Evolutionary conservation across 2,888 invertebrate genomes (phyloP), one percentile per base, ranked within the genome.

Genomic region (Anodontia alba): DNA sequence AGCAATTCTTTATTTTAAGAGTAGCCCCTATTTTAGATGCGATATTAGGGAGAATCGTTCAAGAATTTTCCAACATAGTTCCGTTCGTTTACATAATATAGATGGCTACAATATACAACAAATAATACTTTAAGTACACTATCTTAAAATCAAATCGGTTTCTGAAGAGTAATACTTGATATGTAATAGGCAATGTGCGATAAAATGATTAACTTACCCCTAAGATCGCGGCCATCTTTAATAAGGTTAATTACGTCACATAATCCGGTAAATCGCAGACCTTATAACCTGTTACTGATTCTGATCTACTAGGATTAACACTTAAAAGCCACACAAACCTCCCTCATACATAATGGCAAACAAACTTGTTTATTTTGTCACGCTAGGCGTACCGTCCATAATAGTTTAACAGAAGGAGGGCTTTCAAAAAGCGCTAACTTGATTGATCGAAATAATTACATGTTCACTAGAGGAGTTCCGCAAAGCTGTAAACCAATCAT

Each of bases 121-220:
- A n/a, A n/a, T n/a, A n/a, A n/a, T n/a, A n/a, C n/a, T n/a, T n/a
- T n/a, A n/a, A n/a, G n/a, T n/a, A n/a, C n/a, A n/a, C n/a, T n/a
- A n/a, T n/a, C n/a, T n/a, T n/a, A n/a, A n/a, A n/a, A n/a, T n/a
- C n/a, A n/a, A n/a, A n/a, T n/a, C n/a, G n/a, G n/a, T n/a, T n/a
- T n/a, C n/a, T n/a, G n/a, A n/a, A n/a, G n/a, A n/a, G n/a, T n/a
- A n/a, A n/a, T n/a, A n/a, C n/a, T n/a, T n/a, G n/a, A n/a, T n/a
- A n/a, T n/a, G n/a, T n/a, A n/a, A n/a, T n/a, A n/a, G n/a, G n/a
- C n/a, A n/a, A n/a, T n/a, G n/a, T n/a, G n/a, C n/a, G n/a, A n/a
- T n/a, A n/a, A n/a, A n/a, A n/a, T n/a, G n/a, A n/a, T n/a, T n/a
- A 17, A 78, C 84, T 74, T 72, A 85, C 84, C 84, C 81, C 84